phyloP scores from a whole-genome alignment of 2,888 invertebrate genomes.

The Luperina testacea region DNA sequence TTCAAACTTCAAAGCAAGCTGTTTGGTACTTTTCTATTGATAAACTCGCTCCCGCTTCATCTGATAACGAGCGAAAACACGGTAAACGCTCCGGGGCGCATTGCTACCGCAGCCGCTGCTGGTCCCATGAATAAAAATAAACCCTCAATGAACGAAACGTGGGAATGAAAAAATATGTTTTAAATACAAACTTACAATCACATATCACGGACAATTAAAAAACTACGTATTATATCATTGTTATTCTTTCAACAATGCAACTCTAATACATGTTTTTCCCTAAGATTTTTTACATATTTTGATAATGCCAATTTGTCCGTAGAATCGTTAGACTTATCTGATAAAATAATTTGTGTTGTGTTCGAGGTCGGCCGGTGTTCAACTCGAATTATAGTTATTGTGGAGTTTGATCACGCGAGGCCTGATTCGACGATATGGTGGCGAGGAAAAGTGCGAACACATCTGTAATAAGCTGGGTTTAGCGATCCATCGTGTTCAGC shows the following conservation, averaged over 20 bases:
- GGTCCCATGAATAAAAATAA: conserved; percentile 51
- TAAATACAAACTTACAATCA: conserved; percentile 47
- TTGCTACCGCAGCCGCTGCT: conserved; percentile 24
- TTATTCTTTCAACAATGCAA: conserved; percentile 51
- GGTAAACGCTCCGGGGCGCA: conserved; percentile 35
- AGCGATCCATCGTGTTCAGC: conserved; percentile 59
- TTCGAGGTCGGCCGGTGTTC: conserved; percentile 58
- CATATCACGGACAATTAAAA: conserved; percentile 35
- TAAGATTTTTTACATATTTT: conserved; percentile 48
- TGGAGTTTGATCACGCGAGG: conserved; percentile 56
- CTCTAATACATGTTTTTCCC: conserved; percentile 18
- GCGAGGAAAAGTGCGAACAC: conserved; percentile 53
- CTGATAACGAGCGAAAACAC: conserved; percentile 58
- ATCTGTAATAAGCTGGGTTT: conserved; percentile 55
- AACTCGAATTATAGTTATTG: conserved; percentile 64
- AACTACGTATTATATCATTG: conserved; percentile 51
- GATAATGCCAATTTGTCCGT: conserved; percentile 42
- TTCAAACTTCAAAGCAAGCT: conserved; percentile 53
- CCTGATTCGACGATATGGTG: conserved; percentile 53
- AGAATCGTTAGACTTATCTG: conserved; percentile 53
- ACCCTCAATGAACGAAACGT: conserved; percentile 47
- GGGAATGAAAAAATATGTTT: conserved; percentile 51
- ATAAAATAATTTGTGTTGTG: conserved; percentile 64
- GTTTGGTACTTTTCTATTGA: conserved; percentile 50
- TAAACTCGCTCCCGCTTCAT: conserved; percentile 50